Evolutionary conservation across 1,140 invertebrate genomes (phyloP).

Genomic region (Bombus fervidus): DNA sequence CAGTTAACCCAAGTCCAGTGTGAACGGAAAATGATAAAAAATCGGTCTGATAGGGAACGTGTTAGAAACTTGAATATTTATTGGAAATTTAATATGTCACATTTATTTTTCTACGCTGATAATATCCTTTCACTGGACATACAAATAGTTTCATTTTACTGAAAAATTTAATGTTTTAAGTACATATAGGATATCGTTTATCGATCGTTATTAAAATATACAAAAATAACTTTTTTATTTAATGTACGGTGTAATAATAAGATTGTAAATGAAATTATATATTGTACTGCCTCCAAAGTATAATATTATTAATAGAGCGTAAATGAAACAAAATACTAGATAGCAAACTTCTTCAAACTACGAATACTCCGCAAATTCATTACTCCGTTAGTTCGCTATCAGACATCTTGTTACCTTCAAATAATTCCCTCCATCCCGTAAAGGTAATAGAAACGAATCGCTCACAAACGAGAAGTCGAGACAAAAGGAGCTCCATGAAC

Average conservation of each 20-base stretch:
- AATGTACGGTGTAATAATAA: background rate
- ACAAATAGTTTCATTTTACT: background rate
- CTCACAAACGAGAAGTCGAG: background rate
- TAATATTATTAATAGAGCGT: too few species aligned
- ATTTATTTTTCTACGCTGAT: background rate
- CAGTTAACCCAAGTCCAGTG: background rate
- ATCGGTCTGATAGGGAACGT: background rate
- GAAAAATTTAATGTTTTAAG: background rate
- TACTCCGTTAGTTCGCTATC: too few species aligned
- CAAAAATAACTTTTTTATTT: background rate
- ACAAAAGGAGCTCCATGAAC: background rate
- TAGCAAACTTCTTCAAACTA: too few species aligned
- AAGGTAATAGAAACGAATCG: constrained; percentile 6
- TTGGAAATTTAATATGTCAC: background rate
- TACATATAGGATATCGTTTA: background rate
- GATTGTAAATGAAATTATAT: background rate
- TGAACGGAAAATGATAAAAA: background rate
- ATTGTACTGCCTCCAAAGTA: background rate
- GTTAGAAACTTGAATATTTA: background rate
- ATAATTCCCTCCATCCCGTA: background rate
- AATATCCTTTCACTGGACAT: background rate
- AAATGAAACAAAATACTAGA: too few species aligned
- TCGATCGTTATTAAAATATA: background rate
- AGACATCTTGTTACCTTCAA: background rate
- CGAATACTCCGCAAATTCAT: too few species aligned